These are phyloP conservation scores for Numenius arquata DNA, from an alignment of 2,113 vertebrate species.

Conservation along the genomic window DNA sequence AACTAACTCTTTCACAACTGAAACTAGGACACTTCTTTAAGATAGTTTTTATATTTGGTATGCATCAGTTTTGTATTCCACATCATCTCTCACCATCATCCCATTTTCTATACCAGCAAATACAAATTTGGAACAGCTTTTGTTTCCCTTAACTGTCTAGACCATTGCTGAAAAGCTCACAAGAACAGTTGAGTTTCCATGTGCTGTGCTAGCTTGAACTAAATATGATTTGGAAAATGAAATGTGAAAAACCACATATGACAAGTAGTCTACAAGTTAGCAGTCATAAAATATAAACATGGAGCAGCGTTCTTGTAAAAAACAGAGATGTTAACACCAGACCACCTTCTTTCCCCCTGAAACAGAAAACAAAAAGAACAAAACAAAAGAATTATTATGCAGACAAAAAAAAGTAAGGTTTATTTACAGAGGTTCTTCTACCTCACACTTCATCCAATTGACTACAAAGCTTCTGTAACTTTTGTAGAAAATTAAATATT, in stretches of 20 bases:
- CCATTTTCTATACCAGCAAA: background rate
- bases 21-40: background rate
- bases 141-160: background rate
- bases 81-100: background rate
- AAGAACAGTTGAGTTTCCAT: background rate
- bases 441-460: background rate
- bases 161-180: background rate
- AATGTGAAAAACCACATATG: background rate
- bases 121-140: background rate
- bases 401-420: background rate
- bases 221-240: background rate
- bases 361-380: background rate
- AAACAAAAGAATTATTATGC: background rate
- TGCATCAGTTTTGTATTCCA: background rate
- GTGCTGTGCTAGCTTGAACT: background rate
- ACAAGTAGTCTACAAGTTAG: background rate
- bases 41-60: background rate
- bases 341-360: background rate
- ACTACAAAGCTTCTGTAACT: background rate
- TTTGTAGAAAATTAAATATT: background rate
- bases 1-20: background rate
- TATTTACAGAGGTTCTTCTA: background rate
- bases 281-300: background rate
- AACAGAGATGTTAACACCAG: background rate
- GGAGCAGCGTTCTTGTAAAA: background rate